Evolutionary conservation across 2,888 invertebrate species (phyloP).

Genomic region (Crepidodera aurea): DNA sequence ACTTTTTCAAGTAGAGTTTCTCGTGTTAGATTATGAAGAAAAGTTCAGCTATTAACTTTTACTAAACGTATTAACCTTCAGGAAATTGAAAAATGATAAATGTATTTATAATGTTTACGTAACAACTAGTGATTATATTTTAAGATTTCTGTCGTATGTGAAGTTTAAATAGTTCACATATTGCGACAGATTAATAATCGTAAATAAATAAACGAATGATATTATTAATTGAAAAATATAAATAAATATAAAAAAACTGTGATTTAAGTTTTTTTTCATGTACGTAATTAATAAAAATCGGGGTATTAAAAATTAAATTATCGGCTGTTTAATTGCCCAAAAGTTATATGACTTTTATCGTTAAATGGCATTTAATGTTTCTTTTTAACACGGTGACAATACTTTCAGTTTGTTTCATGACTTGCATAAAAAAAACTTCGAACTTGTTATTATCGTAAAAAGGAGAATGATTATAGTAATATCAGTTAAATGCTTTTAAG

Average conservation of each 20-base stretch:
- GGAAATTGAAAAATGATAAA: constrained; percentile 2
- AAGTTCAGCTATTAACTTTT: not conserved
- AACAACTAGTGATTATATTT: not conserved
- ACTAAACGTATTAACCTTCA: not conserved
- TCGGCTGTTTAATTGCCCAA: constrained; percentile 41
- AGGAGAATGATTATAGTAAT: constrained; percentile 30
- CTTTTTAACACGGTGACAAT: constrained; percentile 31
- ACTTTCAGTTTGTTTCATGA: constrained; percentile 25
- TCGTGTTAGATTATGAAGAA: constrained; percentile 4
- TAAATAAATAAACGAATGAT: too few relatives aligned
- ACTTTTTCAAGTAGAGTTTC: constrained; percentile 9
- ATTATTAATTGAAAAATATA: too few relatives aligned
- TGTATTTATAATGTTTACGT: constrained; percentile 4
- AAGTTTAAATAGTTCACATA: too few relatives aligned
- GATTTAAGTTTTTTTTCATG: too few relatives aligned
- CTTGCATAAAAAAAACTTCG: constrained; percentile 30
- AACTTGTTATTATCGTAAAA: constrained; percentile 32
- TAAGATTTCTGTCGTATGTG: too few relatives aligned
- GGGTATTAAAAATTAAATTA: too few relatives aligned
- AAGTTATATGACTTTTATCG: constrained; percentile 36
- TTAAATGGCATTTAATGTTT: constrained; percentile 36
- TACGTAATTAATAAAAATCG: too few relatives aligned
- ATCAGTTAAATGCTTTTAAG: constrained; percentile 30
- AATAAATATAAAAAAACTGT: too few relatives aligned
- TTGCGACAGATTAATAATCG: too few relatives aligned